Percentiles rank a stretch among this genome's conserved stretches.
Evolutionary conservation across 2,888 invertebrate species (phyloP).

Genomic region (Melangyna quadrimaculata): DNA sequence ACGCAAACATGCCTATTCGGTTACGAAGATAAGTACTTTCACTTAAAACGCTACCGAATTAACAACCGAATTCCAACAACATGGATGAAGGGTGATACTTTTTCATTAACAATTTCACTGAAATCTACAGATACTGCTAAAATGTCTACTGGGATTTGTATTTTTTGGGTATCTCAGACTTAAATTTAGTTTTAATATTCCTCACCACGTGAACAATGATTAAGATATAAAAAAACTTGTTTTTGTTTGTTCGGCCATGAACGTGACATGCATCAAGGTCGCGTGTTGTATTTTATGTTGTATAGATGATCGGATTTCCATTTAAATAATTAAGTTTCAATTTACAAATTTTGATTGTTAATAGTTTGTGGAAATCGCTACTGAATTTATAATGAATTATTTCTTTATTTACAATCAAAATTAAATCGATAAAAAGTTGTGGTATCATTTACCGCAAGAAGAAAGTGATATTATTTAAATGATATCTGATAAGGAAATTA

Average conservation of each 20-base stretch:
- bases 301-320: neutral
- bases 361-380: neutral
- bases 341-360: neutral
- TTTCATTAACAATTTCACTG: neutral
- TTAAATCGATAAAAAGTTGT: too few relatives aligned
- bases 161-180: neutral
- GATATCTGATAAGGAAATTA: too few relatives aligned
- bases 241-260: conserved; percentile 51
- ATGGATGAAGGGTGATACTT: neutral
- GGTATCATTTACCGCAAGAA: too few relatives aligned
- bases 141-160: neutral
- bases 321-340: neutral
- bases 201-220: conserved; percentile 25
- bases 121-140: neutral
- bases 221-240: conserved; percentile 43
- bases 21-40: neutral
- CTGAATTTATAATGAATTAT: neutral
- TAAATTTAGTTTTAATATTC: conserved; percentile 1
- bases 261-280: conserved; percentile 68
- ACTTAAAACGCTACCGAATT: neutral
- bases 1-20: too few relatives aligned
- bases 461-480: too few relatives aligned
- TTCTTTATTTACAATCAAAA: neutral
- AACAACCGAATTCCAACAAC: neutral
- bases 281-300: neutral